Percentiles rank a stretch among this genome's conserved stretches.
Evolutionary conservation across 2,888 invertebrate genomes (phyloP).

Genomic region (Dryobotodes eremita): DNA sequence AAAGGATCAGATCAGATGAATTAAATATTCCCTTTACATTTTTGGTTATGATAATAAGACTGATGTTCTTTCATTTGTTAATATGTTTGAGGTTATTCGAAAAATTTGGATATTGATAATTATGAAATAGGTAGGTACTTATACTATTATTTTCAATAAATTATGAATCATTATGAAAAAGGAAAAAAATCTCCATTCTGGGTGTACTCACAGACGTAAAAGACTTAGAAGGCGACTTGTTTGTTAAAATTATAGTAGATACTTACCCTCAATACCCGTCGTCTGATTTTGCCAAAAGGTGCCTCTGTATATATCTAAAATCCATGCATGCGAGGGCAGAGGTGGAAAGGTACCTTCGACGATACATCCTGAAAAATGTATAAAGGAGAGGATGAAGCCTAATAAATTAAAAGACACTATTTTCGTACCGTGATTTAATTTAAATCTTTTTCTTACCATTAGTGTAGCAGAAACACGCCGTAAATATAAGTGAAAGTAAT

Average conservation of each 20-base stretch:
- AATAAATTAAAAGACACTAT: background rate
- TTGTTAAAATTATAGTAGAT: background rate
- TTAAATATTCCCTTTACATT: background rate
- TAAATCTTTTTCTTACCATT: conserved; percentile 69
- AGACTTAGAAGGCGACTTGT: background rate
- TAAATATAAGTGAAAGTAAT: conserved; percentile 59
- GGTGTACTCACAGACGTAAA: too few relatives aligned
- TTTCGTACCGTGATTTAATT: background rate
- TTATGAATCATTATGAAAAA: background rate
- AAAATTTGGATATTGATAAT: background rate
- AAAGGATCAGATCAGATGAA: background rate
- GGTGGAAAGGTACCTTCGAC: conserved; percentile 75
- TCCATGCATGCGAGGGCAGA: conserved; percentile 61
- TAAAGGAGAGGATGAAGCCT: background rate
- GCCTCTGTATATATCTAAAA: conserved; percentile 77
- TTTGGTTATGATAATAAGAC: background rate
- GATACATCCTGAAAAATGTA: conserved; percentile 77
- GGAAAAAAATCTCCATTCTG: background rate
- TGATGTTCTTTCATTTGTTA: background rate
- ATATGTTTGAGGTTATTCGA: too few relatives aligned
- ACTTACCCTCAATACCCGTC: conserved; percentile 75
- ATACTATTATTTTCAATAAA: background rate
- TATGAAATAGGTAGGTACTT: background rate
- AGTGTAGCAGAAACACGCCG: conserved; percentile 58
- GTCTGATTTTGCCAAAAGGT: conserved; percentile 70